phyloP scores from a whole-genome alignment of 2,113 vertebrate genomes.

The Alectura lathami region DNA sequence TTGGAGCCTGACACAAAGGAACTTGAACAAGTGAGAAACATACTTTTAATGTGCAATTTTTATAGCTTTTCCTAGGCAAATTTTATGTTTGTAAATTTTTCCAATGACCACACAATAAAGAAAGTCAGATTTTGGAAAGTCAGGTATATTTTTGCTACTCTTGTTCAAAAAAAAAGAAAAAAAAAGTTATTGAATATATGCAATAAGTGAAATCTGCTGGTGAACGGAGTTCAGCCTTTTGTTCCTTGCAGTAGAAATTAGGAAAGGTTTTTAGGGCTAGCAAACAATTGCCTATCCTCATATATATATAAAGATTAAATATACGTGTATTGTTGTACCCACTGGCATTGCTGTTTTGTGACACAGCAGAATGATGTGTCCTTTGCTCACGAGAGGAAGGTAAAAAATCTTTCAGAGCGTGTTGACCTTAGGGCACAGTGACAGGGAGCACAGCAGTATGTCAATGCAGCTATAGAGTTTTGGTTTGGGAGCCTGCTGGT shows the following conservation, averaged over 20 bases:
- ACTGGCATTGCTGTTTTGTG: rapidly evolving
- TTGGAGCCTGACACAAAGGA: constrained; percentile 71
- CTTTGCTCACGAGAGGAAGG: neutral
- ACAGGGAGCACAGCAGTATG: rapidly evolving
- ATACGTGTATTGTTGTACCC: neutral
- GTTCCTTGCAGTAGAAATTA: neutral
- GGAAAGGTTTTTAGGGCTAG: neutral
- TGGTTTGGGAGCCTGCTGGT: neutral
- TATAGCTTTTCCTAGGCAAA: neutral
- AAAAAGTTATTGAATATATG: neutral
- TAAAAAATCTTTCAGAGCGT: neutral
- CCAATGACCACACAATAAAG: neutral
- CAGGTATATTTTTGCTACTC: neutral
- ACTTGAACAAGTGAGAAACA: constrained; percentile 66
- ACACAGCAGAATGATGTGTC: neutral
- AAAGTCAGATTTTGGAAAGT: neutral
- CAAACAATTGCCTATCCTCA: too few relatives aligned
- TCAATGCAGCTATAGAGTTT: neutral
- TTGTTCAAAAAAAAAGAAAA: neutral
- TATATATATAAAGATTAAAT: too few relatives aligned
- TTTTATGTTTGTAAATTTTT: neutral
- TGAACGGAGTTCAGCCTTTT: neutral
- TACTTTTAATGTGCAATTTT: neutral
- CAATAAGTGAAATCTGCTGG: neutral
- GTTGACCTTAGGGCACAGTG: neutral